Percentiles rank a stretch among this genome's conserved stretches.
phyloP scores from a whole-genome alignment of 2,888 invertebrate genomes.

The Tipula confusa region DNA sequence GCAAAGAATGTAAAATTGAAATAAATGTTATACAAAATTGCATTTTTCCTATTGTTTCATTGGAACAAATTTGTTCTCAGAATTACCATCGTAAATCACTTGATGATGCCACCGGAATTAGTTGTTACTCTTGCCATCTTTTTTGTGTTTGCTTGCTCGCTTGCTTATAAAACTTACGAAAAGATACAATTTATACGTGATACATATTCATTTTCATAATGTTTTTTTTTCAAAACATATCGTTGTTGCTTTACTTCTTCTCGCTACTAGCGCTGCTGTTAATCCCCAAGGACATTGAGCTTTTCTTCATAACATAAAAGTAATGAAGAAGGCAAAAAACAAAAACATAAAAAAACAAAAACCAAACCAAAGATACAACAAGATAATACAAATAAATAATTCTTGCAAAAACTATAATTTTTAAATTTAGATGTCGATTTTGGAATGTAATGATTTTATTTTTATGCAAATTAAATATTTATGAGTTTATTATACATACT shows the following conservation, averaged over 20 bases:
- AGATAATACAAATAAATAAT: constrained; percentile 25
- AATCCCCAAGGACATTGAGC: constrained; percentile 25
- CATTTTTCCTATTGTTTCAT: constrained; percentile 28
- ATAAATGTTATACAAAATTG: constrained; percentile 10
- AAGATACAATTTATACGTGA: not conserved
- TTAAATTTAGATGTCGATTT: constrained; percentile 25
- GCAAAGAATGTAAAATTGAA: not conserved
- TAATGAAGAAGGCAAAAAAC: not conserved
- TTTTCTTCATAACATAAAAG: not conserved
- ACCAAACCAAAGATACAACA: not conserved
- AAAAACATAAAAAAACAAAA: not conserved
- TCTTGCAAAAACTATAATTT: constrained; percentile 25
- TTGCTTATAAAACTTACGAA: not conserved
- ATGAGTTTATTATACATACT: constrained; percentile 1
- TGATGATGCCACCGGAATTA: constrained; percentile 28
- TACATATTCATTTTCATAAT: constrained; percentile 4
- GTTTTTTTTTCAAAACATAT: not conserved
- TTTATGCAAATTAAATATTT: constrained; percentile 25
- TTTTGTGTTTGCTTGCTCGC: not conserved
- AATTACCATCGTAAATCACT: constrained; percentile 26
- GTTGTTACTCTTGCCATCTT: constrained; percentile 25
- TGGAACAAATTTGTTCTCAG: constrained; percentile 29
- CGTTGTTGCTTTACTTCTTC: not conserved
- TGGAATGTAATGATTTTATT: constrained; percentile 25
- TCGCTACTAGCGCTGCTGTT: constrained; percentile 4